Evolutionary conservation across 2,888 invertebrate genomes (phyloP), one percentile per base, ranked within the genome.

Genomic region (Celastrina argiolus): DNA sequence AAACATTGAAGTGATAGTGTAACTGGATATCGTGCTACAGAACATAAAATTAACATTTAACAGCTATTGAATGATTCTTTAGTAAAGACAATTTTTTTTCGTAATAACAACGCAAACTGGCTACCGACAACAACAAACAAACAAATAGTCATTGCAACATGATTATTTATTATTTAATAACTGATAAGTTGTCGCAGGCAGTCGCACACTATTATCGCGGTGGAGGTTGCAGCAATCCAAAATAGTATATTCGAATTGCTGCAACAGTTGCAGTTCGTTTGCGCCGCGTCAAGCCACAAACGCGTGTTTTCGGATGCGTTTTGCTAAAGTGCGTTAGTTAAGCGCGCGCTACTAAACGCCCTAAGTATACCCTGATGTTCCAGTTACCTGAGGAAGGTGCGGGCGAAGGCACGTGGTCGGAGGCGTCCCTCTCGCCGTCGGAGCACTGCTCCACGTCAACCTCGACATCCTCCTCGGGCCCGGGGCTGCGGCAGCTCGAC

Each of bases 391-490:
- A 91, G 28, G 91, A 92, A 22, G 87, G 91, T 0, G 92, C 87
- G 2, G 91, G 91, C 0, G 91, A 91, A 3, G 87, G 85, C 7
- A 79, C 86, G 74, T 85, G 83, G 75, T 93, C 92, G 69, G 94
- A 93, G 64, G 92, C 89, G 45, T 90, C 91, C 64, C 93, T 82
- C 81, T 94, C 94, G 31, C 93, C 92, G 76, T 94, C 94, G 67
- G 94, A 94, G 77, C 94, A 94, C 81, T 94, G 94, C 76, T 94
- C 94, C 68, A 94, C 94, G 80, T 94, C 94, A 71, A 94, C 94
- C 78, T 94, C 94, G 61, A 93, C 93, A 75, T 94, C 94, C 75
- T 94, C 94, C 71, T 94, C 94, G 42, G 83, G 89, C 26, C 78
- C 72, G 66, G 94, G 94, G 5, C 88, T 88, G 67, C 89, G 81